These are phyloP conservation scores for Leptura quadrifasciata DNA, from an alignment of 2,888 invertebrate species.

Conservation along the genomic window DNA sequence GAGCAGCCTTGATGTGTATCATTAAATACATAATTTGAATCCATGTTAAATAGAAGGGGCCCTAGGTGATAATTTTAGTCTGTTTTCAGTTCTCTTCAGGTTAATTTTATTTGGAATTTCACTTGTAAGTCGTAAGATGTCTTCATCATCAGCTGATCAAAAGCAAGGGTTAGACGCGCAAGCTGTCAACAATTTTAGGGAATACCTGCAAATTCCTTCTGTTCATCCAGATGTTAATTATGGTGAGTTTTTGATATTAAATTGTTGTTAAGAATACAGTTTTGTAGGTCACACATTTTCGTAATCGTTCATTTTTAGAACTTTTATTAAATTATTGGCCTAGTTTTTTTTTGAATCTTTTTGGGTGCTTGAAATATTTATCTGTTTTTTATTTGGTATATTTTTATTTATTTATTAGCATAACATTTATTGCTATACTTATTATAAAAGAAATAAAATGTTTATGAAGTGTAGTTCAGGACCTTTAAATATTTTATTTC, in stretches of 20 bases:
- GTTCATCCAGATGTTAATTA: conserved; percentile 93
- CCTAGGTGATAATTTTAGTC: conserved; percentile 24
- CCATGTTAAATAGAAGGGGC: conserved; percentile 17
- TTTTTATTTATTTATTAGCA: no score
- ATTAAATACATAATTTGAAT: background rate
- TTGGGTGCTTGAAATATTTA: no score
- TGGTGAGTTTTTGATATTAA: conserved; percentile 77
- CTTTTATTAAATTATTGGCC: background rate
- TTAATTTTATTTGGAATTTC: conserved; percentile 49
- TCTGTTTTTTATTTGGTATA: no score
- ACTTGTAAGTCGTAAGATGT: conserved; percentile 64
- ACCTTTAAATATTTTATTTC: no score
- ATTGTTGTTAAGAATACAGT: background rate
- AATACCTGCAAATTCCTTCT: conserved; percentile 90
- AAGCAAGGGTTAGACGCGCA: conserved; percentile 66
- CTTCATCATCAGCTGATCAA: conserved; percentile 69
- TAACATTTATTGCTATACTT: no score
- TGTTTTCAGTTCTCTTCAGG: conserved; percentile 38
- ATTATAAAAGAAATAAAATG: no score
- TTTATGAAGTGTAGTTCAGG: no score
- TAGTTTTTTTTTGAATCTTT: no score
- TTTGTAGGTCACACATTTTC: background rate
- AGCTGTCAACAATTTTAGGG: conserved; percentile 82
- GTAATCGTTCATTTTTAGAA: background rate
- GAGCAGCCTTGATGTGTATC: conserved; percentile 44